Percentiles rank a stretch among this genome's conserved stretches.
These are phyloP conservation scores for Ceyx melanurus DNA, from an alignment of 2,113 vertebrate species.

Conservation along the genomic window DNA sequence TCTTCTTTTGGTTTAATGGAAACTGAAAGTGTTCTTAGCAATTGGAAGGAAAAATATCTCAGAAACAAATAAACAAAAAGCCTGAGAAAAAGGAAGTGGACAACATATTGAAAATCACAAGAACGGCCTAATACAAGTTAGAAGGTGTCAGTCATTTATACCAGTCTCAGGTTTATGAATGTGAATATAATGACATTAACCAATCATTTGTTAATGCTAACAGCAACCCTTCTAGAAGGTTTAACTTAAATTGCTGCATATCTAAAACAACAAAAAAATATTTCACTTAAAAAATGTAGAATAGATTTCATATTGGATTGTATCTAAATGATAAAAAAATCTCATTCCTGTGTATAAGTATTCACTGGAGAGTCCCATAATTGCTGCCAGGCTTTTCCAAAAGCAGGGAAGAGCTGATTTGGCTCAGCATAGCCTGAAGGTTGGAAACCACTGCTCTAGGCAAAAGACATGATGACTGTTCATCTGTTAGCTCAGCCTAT, in stretches of 20 bases:
- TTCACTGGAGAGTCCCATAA: conserved; percentile 45
- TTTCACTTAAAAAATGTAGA: background rate
- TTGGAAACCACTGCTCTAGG: conserved; percentile 59
- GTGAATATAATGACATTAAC: background rate
- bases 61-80: background rate
- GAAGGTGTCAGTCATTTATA: background rate
- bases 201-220: background rate
- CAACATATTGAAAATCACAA: background rate
- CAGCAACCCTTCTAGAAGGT: background rate
- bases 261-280: background rate
- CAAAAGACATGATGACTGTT: conserved; percentile 57
- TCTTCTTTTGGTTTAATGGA: background rate
- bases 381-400: conserved; percentile 41
- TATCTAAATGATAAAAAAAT: background rate
- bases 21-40: background rate
- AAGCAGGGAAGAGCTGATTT: background rate
- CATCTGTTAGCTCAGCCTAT: background rate
- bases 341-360: background rate
- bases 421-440: conserved; percentile 60
- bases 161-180: background rate
- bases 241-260: background rate
- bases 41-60: background rate
- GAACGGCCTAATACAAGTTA: background rate
- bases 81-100: background rate
- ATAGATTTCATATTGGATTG: background rate